Evolutionary conservation across 2,888 invertebrate species (phyloP), one percentile per base, ranked within the genome.

Genomic region (Tanypteryx hageni): DNA sequence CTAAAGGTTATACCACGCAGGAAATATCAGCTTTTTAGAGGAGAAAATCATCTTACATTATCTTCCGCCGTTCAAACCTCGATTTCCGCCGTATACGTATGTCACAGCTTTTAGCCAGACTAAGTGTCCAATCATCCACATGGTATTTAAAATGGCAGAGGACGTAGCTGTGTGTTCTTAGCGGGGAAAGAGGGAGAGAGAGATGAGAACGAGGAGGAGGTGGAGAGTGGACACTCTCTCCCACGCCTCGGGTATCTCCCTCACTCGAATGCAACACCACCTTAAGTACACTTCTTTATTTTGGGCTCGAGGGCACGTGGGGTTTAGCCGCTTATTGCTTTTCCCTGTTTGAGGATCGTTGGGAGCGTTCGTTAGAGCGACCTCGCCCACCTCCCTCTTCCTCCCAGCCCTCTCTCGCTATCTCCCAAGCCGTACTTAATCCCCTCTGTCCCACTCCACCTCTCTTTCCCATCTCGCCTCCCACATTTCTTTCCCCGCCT

Each of bases 291-390:
- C 68, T 68, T 68, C 14, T n/a, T 68, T 18, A 68, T 68, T 68
- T 68, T 68, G 18, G 68, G n/a, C 68, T n/a, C 68, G 22, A 3
- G 68, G 44, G 44, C 44, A 44, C 44, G 44, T 44, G 44, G 44
- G 44, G 44, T 44, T 44, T 44, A 68, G 68, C 68, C 10, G n/a
- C 68, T 68, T 68, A 68, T 68, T 68, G 68, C 68, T 68, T 68
- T 68, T 22, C 68, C 68, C 9, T 68, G 68, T 68, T 68, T 68
- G n/a, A 68, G 68, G 68, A 68, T 68, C n/a, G n/a, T 68, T 68
- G 68, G n/a, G 13, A n/a, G 22, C 68, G 68, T 68, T n/a, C 22
- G n/a, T 68, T 22, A 68, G 18, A 22, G 11, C 9, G 68, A n/a
- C 68, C 68, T 68, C 68, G 68, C 68, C 68, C 68, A 68, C n/a